phyloP scores from a whole-genome alignment of 2,113 vertebrate species.

The Eulacestoma nigropectus region DNA sequence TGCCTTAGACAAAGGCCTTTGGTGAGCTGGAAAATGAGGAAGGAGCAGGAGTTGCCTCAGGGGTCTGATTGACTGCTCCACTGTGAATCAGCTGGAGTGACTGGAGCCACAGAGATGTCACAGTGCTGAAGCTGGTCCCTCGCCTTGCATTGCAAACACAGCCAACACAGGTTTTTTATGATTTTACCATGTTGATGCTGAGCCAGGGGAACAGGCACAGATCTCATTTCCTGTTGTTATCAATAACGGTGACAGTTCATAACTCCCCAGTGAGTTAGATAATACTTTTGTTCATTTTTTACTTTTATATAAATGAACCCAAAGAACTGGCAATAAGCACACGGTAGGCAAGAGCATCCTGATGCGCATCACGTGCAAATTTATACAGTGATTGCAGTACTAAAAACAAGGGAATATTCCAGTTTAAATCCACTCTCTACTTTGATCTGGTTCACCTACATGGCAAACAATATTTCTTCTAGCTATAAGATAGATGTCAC shows the following conservation, averaged over 20 bases:
- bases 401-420: background rate
- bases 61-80: background rate
- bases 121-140: background rate
- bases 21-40: background rate
- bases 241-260: conserved; percentile 39
- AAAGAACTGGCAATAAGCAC: background rate
- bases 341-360: background rate
- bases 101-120: background rate
- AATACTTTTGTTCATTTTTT: conserved; percentile 5
- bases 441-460: background rate
- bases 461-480: background rate
- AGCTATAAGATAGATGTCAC: background rate
- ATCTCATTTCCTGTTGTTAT: conserved; percentile 65
- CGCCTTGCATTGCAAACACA: background rate
- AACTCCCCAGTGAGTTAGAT: conserved; percentile 16
- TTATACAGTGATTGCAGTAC: background rate
- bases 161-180: background rate
- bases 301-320: background rate
- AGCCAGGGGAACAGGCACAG: background rate
- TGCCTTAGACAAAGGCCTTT: background rate
- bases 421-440: background rate
- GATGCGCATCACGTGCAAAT: background rate
- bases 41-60: background rate
- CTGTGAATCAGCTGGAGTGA: background rate
- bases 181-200: background rate